A percentile compares a stretch with the other conserved stretches of the same genome.
Evolutionary conservation across 2,888 invertebrate species (phyloP).

Genomic region (Himalopsyche japonica): DNA sequence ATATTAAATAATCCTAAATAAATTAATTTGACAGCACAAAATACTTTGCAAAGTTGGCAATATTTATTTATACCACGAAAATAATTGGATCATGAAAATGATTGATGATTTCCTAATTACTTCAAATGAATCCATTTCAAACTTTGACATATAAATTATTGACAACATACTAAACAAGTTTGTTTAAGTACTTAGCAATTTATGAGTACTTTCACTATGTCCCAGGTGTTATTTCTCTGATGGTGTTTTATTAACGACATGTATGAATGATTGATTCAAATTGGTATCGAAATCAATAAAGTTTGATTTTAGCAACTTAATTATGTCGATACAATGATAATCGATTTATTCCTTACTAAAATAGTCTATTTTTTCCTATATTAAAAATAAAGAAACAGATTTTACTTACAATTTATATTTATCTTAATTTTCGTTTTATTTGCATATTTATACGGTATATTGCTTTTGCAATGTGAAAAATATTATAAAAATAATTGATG

Average conservation of each 20-base stretch:
- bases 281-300: neutral
- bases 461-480: no score
- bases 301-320: neutral
- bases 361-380: no score
- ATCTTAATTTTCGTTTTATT: no score
- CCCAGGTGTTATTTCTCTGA: neutral
- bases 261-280: neutral
- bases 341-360: no score
- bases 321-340: no score
- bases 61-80: neutral
- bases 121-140: neutral
- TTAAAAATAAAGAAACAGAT: no score
- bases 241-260: neutral
- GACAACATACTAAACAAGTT: neutral
- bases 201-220: neutral
- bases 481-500: no score
- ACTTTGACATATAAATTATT: neutral
- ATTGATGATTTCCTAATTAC: neutral
- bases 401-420: no score
- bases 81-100: neutral
- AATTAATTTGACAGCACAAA: neutral
- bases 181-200: neutral
- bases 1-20: neutral
- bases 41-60: neutral
- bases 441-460: no score